A percentile compares a stretch with the other conserved stretches of the same genome.
Evolutionary conservation across 1,140 invertebrate genomes (phyloP).

Genomic region (Heliconius melpomene): DNA sequence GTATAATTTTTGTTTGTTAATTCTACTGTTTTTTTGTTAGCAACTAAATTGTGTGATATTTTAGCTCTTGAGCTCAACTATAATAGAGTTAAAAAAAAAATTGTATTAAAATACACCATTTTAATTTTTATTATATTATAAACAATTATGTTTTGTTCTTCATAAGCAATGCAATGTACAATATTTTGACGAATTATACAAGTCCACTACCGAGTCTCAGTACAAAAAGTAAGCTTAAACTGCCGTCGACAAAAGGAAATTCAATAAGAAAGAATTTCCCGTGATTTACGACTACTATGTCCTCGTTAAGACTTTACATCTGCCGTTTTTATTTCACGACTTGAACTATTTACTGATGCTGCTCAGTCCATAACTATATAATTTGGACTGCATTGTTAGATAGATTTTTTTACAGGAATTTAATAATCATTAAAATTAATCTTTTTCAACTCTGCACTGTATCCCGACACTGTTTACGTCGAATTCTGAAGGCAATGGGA

Average conservation of each 20-base stretch:
- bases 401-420: not conserved
- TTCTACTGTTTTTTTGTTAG: too few species aligned
- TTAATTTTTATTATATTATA: too few species aligned
- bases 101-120: too few species aligned
- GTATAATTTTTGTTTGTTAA: too few species aligned
- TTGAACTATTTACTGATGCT: constrained; percentile 42
- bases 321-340: not conserved
- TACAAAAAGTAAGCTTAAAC: constrained; percentile 64
- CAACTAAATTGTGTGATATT: too few species aligned
- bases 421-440: too few species aligned
- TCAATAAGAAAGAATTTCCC: constrained; percentile 77
- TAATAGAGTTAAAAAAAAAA: too few species aligned
- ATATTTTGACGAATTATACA: not conserved
- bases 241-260: constrained; percentile 73
- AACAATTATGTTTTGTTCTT: too few species aligned
- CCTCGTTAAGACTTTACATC: constrained; percentile 68
- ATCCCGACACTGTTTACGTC: too few species aligned
- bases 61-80: too few species aligned
- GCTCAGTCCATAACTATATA: constrained; percentile 37
- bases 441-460: too few species aligned
- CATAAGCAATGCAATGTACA: not conserved
- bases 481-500: too few species aligned
- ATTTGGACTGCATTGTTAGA: not conserved
- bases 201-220: constrained; percentile 47
- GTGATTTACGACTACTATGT: constrained; percentile 79